A percentile compares a stretch with the other conserved stretches of the same genome.
Conservation (phyloP, 2,797 vertebrate genomes). For the Uromys caudimaculatus region DNA sequence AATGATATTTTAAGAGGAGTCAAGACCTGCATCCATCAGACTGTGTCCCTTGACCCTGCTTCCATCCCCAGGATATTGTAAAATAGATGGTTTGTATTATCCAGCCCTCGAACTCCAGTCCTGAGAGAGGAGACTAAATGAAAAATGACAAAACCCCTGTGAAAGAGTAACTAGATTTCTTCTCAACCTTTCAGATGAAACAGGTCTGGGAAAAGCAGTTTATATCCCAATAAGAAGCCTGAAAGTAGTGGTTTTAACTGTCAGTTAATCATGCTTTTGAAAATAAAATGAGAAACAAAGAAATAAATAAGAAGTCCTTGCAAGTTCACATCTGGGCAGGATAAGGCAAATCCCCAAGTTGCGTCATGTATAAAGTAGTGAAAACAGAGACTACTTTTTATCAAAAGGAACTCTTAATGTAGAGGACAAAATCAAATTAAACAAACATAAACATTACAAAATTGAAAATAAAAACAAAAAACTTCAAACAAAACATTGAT, state of each 20-base stretch:
- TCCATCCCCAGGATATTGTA: neutral
- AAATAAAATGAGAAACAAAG: neutral
- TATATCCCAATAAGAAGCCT: neutral
- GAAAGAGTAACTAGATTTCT: neutral
- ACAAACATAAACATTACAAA: neutral
- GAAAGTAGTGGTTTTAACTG: neutral
- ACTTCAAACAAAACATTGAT: neutral
- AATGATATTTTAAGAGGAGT: neutral
- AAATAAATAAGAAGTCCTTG: neutral
- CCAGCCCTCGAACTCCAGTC: neutral
- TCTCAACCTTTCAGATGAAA: slow-evolving; percentile 7
- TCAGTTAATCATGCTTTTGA: neutral
- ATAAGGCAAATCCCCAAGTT: neutral
- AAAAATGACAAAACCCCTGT: neutral
- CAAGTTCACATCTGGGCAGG: neutral
- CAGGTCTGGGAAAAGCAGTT: neutral
- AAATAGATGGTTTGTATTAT: neutral
- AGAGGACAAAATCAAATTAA: slow-evolving; percentile 4
- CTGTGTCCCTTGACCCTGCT: neutral
- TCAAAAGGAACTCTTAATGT: neutral
- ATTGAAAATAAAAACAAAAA: slow-evolving; percentile 24
- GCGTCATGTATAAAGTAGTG: neutral
- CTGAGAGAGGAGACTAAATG: neutral
- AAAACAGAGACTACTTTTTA: neutral
- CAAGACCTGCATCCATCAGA: neutral